Evolutionary conservation across 1,140 invertebrate genomes (phyloP), one percentile per base, ranked within the genome.

Genomic region (Plodia interpunctella): DNA sequence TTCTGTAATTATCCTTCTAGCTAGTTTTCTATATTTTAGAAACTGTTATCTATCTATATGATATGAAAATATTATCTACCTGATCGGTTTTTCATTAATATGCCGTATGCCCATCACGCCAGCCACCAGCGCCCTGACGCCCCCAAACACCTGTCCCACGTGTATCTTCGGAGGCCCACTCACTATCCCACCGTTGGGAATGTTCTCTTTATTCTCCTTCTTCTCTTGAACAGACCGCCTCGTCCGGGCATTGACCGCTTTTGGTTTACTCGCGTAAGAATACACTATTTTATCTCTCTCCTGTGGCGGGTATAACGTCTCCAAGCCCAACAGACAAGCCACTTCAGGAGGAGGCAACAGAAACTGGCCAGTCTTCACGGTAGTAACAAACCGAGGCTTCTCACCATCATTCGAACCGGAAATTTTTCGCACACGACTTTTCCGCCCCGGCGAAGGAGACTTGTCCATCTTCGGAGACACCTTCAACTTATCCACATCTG

Each of bases 351-450:
- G 94, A 0, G 95, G 95, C 72, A 94, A 93, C 52, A 96, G 80
- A 72, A 96, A 96, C 66, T 94, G 92, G 0, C 95, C 95, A 19
- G 91, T 93, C 60, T 93, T 94, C 5, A 96, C 95, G 0, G 94
- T 95, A 0, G 95, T 96, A 38, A 96, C 92, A 71, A 96, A 96
- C 0, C 94, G 92, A 5, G 92, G 92, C 32, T 75, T 75, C 2
- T 78, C 76, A 1, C 61, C 67, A 5, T 72, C 73, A 38, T 57
- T 66, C 6, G 59, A 57, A 5, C 60, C 67, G 20, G 65, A 71
- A 0, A 67, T 50, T 44, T 69, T 70, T 30, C 68, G 62, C 15
- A 49, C 60, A 17, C 70, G 61, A 30, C 54, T 71, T 50, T 66
- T 73, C 8, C 66, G 66, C 2, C 58, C 70, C 0, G 70, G 65